Percentiles rank a stretch among this genome's conserved stretches.
These are phyloP conservation scores for Limosa lapponica DNA, from an alignment of 2,797 vertebrate genomes.

Conservation along the genomic window DNA sequence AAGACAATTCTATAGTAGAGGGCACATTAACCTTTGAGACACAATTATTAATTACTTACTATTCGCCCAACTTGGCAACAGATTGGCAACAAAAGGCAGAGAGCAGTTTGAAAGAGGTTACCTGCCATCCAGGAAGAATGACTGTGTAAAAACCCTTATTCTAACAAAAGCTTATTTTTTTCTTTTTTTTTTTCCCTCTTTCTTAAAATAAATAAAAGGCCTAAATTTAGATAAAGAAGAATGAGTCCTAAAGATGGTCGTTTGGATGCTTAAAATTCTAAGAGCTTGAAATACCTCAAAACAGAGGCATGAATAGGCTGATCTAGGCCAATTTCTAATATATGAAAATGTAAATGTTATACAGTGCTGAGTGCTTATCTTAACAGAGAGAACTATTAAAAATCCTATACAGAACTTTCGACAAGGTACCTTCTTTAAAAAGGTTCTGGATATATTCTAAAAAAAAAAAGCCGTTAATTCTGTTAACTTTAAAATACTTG, in stretches of 20 bases:
- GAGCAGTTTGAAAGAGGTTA: background rate
- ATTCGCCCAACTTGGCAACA: background rate
- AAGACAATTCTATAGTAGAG: background rate
- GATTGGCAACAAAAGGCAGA: background rate
- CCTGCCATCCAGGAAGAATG: background rate
- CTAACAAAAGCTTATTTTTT: rapidly evolving
- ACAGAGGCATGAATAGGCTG: background rate
- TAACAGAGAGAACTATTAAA: background rate
- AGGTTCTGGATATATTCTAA: background rate
- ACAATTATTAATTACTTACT: too few relatives aligned
- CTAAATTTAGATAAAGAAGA: background rate
- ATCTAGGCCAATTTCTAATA: background rate
- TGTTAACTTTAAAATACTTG: background rate
- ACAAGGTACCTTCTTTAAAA: background rate
- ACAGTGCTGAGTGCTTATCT: background rate
- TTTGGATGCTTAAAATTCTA: background rate
- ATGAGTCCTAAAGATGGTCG: background rate
- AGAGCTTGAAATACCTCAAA: background rate
- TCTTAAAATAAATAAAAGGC: background rate
- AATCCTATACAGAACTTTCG: background rate
- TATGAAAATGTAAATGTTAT: background rate
- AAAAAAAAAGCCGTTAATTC: background rate
- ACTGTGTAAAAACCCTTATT: background rate
- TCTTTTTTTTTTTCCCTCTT: background rate
- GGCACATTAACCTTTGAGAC: background rate